Evolutionary conservation across 2,113 vertebrate genomes (phyloP).

Genomic region (Cepphus grylle): DNA sequence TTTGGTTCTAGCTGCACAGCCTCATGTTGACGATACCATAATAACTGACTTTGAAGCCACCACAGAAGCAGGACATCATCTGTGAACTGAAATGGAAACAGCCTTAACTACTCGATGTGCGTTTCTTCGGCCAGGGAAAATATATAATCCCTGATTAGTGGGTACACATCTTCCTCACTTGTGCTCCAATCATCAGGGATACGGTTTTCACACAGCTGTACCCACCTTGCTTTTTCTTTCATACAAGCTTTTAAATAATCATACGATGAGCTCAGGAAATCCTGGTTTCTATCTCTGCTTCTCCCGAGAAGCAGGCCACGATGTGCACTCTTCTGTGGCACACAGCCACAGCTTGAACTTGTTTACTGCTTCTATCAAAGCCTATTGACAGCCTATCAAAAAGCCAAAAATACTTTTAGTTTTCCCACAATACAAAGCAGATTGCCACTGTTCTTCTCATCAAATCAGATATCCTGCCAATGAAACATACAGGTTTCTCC

Average conservation of each 20-base stretch:
- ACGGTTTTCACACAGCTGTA: not conserved
- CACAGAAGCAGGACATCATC: not conserved
- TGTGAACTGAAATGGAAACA: not conserved
- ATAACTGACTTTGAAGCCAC: not conserved
- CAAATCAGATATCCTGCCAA: not conserved
- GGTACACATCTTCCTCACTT: not conserved
- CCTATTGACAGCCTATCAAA: not conserved
- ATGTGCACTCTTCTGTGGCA: not conserved
- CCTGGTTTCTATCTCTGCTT: not conserved
- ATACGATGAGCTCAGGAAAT: not conserved
- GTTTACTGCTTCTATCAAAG: not conserved
- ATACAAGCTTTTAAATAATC: not conserved
- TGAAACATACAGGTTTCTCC: not conserved
- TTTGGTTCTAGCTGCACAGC: not conserved
- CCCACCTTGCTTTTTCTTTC: not conserved
- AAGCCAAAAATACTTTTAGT: not conserved
- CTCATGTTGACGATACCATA: rapidly evolving
- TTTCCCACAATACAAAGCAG: not conserved
- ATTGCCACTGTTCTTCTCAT: not conserved
- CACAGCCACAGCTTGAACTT: not conserved
- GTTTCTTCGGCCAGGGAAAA: not conserved
- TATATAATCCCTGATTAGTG: not conserved
- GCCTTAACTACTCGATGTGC: not conserved
- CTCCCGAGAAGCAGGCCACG: not conserved
- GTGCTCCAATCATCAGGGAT: not conserved